Evolutionary conservation across 1,140 invertebrate genomes (phyloP).

Genomic region (Proctacanthus coquilletti): DNA sequence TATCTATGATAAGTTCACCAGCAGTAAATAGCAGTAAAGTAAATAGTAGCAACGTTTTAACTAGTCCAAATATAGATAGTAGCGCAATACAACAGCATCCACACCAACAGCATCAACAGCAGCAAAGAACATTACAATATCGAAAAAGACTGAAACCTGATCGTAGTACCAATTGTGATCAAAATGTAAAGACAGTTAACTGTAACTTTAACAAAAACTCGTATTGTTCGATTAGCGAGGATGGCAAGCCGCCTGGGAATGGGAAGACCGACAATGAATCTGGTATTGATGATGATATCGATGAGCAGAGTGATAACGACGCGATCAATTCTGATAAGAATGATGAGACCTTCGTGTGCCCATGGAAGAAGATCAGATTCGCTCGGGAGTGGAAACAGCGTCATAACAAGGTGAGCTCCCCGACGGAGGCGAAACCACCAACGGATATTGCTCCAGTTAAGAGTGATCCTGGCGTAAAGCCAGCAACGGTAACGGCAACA

Average conservation of each 20-base stretch:
- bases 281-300: conserved; percentile 21
- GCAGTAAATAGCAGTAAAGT: conserved; percentile 17
- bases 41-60: conserved; percentile 13
- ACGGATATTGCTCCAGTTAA: not conserved
- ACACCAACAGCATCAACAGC: conserved; percentile 8
- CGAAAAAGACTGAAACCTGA: conserved; percentile 17
- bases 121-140: conserved; percentile 7
- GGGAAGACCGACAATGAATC: conserved; percentile 24
- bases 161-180: conserved; percentile 12
- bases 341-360: conserved; percentile 9
- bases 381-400: conserved; percentile 26
- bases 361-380: conserved; percentile 29
- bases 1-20: not conserved
- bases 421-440: not conserved
- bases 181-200: too few relatives aligned
- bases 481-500: conserved; percentile 6
- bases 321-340: not conserved
- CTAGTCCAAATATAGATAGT: too few relatives aligned
- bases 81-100: too few relatives aligned
- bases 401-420: conserved; percentile 8
- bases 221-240: too few relatives aligned
- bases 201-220: too few relatives aligned
- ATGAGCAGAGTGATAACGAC: conserved; percentile 11
- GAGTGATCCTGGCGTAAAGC: not conserved
- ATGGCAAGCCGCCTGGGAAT: too few relatives aligned